phyloP scores from a whole-genome alignment of 2,888 invertebrate genomes.

The Toxonevra muliebris region DNA sequence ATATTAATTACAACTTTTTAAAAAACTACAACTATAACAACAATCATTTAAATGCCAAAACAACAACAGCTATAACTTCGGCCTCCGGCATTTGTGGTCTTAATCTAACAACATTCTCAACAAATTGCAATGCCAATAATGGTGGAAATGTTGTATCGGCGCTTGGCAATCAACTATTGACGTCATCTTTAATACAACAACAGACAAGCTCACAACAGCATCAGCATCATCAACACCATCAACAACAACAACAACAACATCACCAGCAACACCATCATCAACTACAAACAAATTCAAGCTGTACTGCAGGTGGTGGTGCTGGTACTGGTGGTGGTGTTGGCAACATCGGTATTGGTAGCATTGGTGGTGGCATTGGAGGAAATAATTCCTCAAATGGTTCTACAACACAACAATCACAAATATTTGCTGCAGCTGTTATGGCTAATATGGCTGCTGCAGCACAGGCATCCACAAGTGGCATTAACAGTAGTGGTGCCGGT shows the following conservation, averaged over 20 bases:
- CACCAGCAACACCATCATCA: slow-evolving; percentile 32
- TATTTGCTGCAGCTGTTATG: slow-evolving; percentile 56
- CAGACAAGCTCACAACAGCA: slow-evolving; percentile 33
- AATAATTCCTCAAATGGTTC: not conserved
- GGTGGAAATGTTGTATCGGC: slow-evolving; percentile 36
- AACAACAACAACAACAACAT: slow-evolving; percentile 33
- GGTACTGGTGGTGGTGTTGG: slow-evolving; percentile 29
- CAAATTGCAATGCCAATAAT: slow-evolving; percentile 53
- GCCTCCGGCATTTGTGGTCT: slow-evolving; percentile 60
- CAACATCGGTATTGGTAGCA: slow-evolving; percentile 41
- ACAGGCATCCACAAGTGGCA: slow-evolving; percentile 23
- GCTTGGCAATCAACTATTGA: slow-evolving; percentile 41
- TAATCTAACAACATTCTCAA: slow-evolving; percentile 61
- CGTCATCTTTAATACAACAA: slow-evolving; percentile 39
- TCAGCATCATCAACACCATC: slow-evolving; percentile 37
- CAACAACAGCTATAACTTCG: slow-evolving; percentile 55
- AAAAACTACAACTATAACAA: slow-evolving; percentile 42
- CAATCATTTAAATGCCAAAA: slow-evolving; percentile 48
- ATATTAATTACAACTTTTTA: slow-evolving; percentile 22
- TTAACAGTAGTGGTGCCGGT: slow-evolving; percentile 57
- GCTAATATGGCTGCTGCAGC: slow-evolving; percentile 56
- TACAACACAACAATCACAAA: slow-evolving; percentile 51
- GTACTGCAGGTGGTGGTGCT: slow-evolving; percentile 32
- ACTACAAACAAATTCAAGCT: slow-evolving; percentile 23
- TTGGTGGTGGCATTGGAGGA: slow-evolving; percentile 42